These are phyloP conservation scores for Anolis sagrei DNA, from an alignment of 2,113 vertebrate species.

Conservation along the genomic window DNA sequence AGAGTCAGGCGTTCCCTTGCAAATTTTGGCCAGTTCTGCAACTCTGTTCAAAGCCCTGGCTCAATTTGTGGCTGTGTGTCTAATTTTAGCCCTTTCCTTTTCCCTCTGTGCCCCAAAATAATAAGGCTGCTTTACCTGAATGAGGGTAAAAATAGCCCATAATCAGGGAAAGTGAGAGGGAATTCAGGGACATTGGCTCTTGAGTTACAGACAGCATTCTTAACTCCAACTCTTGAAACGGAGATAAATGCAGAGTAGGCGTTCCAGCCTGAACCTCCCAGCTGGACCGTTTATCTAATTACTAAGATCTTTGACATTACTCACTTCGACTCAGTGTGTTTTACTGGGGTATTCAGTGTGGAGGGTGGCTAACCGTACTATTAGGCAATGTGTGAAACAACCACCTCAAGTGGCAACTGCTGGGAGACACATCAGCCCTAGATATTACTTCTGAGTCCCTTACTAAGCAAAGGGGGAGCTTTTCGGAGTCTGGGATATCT, in stretches of 20 bases:
- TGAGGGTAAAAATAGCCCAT: conserved; percentile 67
- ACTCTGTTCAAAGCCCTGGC: conserved; percentile 40
- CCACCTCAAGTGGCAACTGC: not conserved
- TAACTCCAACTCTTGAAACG: not conserved
- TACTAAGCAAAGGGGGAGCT: too few species aligned
- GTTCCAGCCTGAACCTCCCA: not conserved
- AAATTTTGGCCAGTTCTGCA: not conserved
- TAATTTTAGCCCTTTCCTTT: conserved; percentile 67
- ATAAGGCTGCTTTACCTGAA: conserved; percentile 59
- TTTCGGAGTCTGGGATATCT: not conserved
- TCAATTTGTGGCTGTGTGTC: conserved; percentile 45
- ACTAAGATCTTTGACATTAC: not conserved
- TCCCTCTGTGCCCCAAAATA: conserved; percentile 42
- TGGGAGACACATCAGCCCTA: not conserved
- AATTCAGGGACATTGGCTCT: conserved; percentile 20
- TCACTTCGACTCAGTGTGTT: not conserved
- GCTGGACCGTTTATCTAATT: not conserved
- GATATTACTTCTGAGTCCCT: not conserved
- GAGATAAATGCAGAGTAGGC: not conserved
- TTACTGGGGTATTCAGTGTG: not conserved
- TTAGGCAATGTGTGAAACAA: not conserved
- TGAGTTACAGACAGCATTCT: not conserved
- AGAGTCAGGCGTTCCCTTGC: not conserved
- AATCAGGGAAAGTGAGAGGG: conserved; percentile 51
- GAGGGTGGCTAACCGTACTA: not conserved